These are phyloP conservation scores for Drosophila neotestacea DNA, from an alignment of 2,888 invertebrate genomes.

Conservation along the genomic window DNA sequence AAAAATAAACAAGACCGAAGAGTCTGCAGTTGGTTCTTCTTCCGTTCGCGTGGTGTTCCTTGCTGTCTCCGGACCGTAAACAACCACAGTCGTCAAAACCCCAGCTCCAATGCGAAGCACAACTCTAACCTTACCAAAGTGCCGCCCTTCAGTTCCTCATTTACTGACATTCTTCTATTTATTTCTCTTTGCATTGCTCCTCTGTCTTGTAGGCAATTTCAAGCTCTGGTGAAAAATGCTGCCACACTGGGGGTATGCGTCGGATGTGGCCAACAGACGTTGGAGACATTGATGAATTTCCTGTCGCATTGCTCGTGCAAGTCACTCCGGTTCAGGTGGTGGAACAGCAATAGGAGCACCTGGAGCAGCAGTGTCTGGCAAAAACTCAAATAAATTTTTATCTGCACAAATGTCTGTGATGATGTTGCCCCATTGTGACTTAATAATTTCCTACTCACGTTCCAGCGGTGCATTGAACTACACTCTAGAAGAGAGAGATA, in stretches of 20 bases:
- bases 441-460: slow-evolving; percentile 77
- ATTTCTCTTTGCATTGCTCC: slow-evolving; percentile 28
- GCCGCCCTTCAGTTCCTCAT: slow-evolving; percentile 16
- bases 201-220: slow-evolving; percentile 71
- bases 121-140: slow-evolving; percentile 10
- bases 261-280: slow-evolving; percentile 71
- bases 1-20: slow-evolving; percentile 17
- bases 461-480: slow-evolving; percentile 74
- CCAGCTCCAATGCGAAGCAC: background rate
- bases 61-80: slow-evolving; percentile 67
- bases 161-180: slow-evolving; percentile 38
- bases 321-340: slow-evolving; percentile 35
- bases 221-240: slow-evolving; percentile 68
- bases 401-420: slow-evolving; percentile 65
- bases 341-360: slow-evolving; percentile 10
- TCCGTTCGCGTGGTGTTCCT: slow-evolving; percentile 66
- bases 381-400: slow-evolving; percentile 61
- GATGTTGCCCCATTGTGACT: slow-evolving; percentile 74
- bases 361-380: slow-evolving; percentile 30
- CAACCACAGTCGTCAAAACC: slow-evolving; percentile 38
- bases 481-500: slow-evolving; percentile 21
- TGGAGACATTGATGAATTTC: slow-evolving; percentile 80
- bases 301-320: slow-evolving; percentile 69
- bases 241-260: slow-evolving; percentile 48
- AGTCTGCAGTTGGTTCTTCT: slow-evolving; percentile 51